Conservation (phyloP, 2,797 vertebrate genomes). For the Aeoliscus strigatus region DNA sequence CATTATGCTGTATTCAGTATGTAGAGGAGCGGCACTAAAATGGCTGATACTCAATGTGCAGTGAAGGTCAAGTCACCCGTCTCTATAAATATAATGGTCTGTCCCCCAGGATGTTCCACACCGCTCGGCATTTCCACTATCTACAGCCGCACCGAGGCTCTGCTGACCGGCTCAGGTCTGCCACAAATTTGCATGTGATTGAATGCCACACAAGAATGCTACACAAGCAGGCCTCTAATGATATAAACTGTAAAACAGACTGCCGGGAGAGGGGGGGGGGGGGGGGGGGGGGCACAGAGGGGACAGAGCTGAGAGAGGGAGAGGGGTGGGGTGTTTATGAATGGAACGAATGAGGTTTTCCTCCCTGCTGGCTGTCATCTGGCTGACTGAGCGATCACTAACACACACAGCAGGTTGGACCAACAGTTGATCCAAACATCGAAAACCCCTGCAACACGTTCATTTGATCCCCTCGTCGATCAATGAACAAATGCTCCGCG, state of each 20-base stretch:
- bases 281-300: slow-evolving; percentile 6
- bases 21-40: slow-evolving; percentile 67
- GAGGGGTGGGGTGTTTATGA: slow-evolving; percentile 48
- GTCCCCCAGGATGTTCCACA: slow-evolving; percentile 71
- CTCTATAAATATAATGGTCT: slow-evolving; percentile 79
- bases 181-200: slow-evolving; percentile 59
- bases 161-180: slow-evolving; percentile 56
- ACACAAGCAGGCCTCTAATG: slow-evolving; percentile 47
- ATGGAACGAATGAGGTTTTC: slow-evolving; percentile 66
- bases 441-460: neutral
- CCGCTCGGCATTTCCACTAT: slow-evolving; percentile 68
- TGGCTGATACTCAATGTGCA: slow-evolving; percentile 73
- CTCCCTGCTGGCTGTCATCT: slow-evolving; percentile 44
- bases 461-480: neutral
- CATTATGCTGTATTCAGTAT: slow-evolving; percentile 63
- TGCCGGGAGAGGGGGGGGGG: slow-evolving; percentile 13
- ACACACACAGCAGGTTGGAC: slow-evolving; percentile 16
- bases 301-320: neutral
- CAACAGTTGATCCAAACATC: slow-evolving; percentile 16
- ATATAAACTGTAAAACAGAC: slow-evolving; percentile 41
- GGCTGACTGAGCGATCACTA: slow-evolving; percentile 24
- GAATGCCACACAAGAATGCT: slow-evolving; percentile 49
- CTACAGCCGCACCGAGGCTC: slow-evolving; percentile 49
- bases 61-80: slow-evolving; percentile 76
- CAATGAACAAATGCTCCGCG: slow-evolving; percentile 8